phyloP scores from a whole-genome alignment of 2,797 vertebrate species.

The Dendrocincla tyrannina region DNA sequence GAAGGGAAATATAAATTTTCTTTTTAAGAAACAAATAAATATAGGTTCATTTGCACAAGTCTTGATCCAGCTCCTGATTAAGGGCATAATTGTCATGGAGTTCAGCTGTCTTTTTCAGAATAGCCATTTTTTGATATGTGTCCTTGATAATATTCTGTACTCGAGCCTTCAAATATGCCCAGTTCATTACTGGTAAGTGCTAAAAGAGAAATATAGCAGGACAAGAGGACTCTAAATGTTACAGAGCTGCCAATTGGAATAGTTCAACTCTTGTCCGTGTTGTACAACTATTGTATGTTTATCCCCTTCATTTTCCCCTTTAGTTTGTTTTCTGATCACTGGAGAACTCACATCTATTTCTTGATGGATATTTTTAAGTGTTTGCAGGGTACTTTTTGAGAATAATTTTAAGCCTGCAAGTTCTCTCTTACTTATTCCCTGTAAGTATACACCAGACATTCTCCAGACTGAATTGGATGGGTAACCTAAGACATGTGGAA shows the following conservation, averaged over 20 bases:
- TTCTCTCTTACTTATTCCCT: not conserved
- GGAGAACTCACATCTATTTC: not conserved
- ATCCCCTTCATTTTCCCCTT: not conserved
- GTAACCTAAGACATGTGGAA: not conserved
- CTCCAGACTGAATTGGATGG: not conserved
- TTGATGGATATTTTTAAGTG: not conserved
- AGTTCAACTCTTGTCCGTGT: not conserved
- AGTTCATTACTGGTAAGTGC: not conserved
- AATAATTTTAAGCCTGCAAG: not conserved
- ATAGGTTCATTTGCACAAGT: not conserved
- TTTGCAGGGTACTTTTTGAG: not conserved
- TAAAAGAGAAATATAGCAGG: not conserved
- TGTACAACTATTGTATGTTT: not conserved
- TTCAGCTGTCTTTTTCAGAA: not conserved
- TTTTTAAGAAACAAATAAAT: not conserved
- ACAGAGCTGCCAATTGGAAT: not conserved
- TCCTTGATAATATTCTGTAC: not conserved
- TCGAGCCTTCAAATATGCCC: constrained; percentile 17
- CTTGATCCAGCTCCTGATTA: not conserved
- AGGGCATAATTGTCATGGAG: not conserved
- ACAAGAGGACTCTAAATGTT: not conserved
- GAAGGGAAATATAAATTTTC: not conserved
- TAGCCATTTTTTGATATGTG: not conserved
- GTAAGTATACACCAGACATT: not conserved
- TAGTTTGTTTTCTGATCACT: not conserved